Conservation (phyloP, 2,113 vertebrate genomes). For the Meleagris gallopavo region DNA sequence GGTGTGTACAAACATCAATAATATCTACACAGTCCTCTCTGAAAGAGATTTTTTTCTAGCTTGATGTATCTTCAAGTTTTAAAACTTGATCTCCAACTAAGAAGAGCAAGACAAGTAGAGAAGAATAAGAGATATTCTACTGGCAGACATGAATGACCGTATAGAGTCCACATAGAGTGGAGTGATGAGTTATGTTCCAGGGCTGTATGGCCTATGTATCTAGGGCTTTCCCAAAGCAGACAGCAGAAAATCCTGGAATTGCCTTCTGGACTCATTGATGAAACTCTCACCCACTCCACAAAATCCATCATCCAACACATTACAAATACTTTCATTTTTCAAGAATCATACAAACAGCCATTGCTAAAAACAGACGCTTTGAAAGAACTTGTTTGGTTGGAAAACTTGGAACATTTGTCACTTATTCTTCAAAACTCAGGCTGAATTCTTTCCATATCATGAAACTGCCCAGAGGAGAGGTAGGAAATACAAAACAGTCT, state of each 20-base stretch:
- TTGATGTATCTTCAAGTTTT: neutral
- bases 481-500: neutral
- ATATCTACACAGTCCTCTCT: neutral
- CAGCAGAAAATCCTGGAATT: neutral
- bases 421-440: neutral
- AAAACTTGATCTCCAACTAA: neutral
- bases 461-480: neutral
- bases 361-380: neutral
- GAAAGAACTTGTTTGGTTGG: neutral
- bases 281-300: neutral
- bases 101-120: neutral
- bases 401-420: neutral
- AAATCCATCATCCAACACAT: neutral
- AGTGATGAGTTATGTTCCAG: neutral
- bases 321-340: neutral
- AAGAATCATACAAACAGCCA: neutral
- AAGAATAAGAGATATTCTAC: neutral
- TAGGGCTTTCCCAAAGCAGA: neutral
- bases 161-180: fast-evolving
- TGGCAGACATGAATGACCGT: neutral
- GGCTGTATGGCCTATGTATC: neutral
- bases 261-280: neutral
- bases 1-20: neutral
- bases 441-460: neutral
- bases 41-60: neutral